Base-by-base conservation (phyloP, 2,113 vertebrate species). In the Psilopsiagon aurifrons region DNA sequence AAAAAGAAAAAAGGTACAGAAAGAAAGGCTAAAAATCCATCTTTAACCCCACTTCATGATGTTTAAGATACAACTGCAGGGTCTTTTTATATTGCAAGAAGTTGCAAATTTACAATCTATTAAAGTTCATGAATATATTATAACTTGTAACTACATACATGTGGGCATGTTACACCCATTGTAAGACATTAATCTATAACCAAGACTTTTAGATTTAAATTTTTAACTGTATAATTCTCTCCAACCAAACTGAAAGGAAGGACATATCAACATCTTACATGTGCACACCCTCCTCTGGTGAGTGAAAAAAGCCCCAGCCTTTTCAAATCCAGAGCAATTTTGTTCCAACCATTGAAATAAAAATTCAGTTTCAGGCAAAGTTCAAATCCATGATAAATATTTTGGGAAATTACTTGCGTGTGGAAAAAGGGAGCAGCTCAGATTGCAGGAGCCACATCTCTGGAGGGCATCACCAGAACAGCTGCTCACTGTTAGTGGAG, bases 351-450 rank as follows among this genome's bases (percentile, higher is more conserved):
- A 67, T 15, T 86, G 71, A 77, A 76, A 69, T 85, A 62, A 95
- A 96, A 94, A 28, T 66, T 92, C 43, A 8, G 22, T 91, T 95
- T 94, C 49, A 28, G 67, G 82, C 67, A 93, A 94, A 94, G 68
- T 93, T 73, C 52, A 92, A 95, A 91, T 66, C 81, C 70, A 49
- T 4, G n/a, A 66, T 63, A 95, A 94, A 77, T 95, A 95, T 71
- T 95, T 96, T 54, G 60, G 75, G 90, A 95, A 95, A 77, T 85
- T 41, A 82, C 52, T 85, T 64, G 33, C 73, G 70, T 54, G 37
- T 8, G n/a, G 73, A 73, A 92, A 91, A 97, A 91, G 47, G 59
- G 63, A 83, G 59, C 57, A 93, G 89, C 92, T 95, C 92, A 86
- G 76, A 92, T 88, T 96, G 92, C 94, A 83, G 39, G 71, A 37